These are phyloP conservation scores for Perca schrenkii DNA, from an alignment of 2,113 vertebrate genomes.

Conservation along the genomic window DNA sequence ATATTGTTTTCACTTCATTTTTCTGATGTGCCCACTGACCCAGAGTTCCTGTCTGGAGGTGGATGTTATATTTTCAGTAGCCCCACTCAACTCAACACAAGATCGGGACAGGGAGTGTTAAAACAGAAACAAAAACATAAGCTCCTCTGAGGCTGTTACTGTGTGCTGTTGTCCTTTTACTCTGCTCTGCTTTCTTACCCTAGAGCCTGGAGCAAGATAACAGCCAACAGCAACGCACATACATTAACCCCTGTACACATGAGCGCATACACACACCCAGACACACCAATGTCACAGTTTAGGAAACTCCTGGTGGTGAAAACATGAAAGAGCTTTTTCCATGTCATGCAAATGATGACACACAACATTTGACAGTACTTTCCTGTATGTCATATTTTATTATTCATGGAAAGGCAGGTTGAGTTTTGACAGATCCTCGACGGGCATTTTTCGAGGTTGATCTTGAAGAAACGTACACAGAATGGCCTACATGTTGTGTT, in stretches of 20 bases:
- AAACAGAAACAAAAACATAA: conserved; percentile 52
- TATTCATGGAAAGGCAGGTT: conserved; percentile 14
- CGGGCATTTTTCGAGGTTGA: conserved; percentile 11
- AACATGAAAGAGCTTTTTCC: conserved; percentile 35
- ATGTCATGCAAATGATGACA: conserved; percentile 47
- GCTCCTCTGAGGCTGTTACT: conserved; percentile 43
- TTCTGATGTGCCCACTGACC: conserved; percentile 35
- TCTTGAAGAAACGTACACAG: conserved; percentile 8
- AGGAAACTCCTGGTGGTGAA: conserved; percentile 46
- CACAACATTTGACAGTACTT: conserved; percentile 20
- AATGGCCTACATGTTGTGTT: conserved; percentile 27
- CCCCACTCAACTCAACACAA: conserved; percentile 48
- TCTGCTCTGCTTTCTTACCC: conserved; percentile 44
- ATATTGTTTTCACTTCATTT: conserved; percentile 46
- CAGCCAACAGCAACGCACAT: conserved; percentile 43
- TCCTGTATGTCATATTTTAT: conserved; percentile 5
- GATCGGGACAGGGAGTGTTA: conserved; percentile 18
- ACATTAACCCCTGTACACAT: conserved; percentile 23
- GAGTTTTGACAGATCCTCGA: conserved; percentile 1
- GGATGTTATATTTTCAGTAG: conserved; percentile 57
- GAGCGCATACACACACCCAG: not conserved
- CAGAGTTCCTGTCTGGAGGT: conserved; percentile 54
- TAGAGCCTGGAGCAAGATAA: conserved; percentile 41
- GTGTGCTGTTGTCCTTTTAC: conserved; percentile 39
- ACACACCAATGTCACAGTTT: conserved; percentile 28